A percentile compares a stretch with the other conserved stretches of the same genome.
Conservation (phyloP, 2,888 invertebrate genomes). For the Drosophila melanosoma region DNA sequence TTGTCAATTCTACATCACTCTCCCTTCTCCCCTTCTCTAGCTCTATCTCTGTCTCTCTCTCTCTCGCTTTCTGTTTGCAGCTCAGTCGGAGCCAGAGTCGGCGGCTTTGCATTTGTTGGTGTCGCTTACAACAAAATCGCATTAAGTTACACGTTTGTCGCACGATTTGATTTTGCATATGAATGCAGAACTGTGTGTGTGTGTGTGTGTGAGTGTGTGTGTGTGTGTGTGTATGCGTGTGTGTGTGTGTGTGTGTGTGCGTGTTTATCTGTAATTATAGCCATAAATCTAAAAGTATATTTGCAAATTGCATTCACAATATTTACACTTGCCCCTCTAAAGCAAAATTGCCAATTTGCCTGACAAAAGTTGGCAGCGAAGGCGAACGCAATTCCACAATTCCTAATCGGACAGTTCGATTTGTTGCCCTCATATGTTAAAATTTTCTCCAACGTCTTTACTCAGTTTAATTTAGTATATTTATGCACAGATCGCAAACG, state of each 20-base stretch:
- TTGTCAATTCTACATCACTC: conserved; percentile 34
- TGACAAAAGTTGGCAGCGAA: conserved; percentile 22
- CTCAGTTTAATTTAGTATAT: conserved; percentile 11
- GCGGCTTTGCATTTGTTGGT: conserved; percentile 43
- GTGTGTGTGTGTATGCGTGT: background rate
- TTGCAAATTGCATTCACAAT: conserved; percentile 78
- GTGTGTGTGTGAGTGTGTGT: background rate
- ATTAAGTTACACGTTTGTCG: conserved; percentile 67
- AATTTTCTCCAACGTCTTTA: background rate
- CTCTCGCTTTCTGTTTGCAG: background rate
- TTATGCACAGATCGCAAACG: conserved; percentile 12
- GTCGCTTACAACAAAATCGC: conserved; percentile 63
- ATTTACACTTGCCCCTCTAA: conserved; percentile 70
- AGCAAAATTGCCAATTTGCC: conserved; percentile 49
- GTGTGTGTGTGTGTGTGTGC: conserved; percentile 1
- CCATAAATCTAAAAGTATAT: conserved; percentile 75
- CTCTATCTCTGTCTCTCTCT: background rate
- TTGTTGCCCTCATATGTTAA: background rate
- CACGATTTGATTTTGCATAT: conserved; percentile 56
- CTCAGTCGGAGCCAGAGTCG: conserved; percentile 26
- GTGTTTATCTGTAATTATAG: conserved; percentile 67
- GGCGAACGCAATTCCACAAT: conserved; percentile 42
- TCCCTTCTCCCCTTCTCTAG: background rate
- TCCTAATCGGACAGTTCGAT: conserved; percentile 1
- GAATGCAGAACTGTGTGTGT: conserved; percentile 13